phyloP scores from a whole-genome alignment of 2,888 invertebrate genomes.

The Xestia ashworthii region DNA sequence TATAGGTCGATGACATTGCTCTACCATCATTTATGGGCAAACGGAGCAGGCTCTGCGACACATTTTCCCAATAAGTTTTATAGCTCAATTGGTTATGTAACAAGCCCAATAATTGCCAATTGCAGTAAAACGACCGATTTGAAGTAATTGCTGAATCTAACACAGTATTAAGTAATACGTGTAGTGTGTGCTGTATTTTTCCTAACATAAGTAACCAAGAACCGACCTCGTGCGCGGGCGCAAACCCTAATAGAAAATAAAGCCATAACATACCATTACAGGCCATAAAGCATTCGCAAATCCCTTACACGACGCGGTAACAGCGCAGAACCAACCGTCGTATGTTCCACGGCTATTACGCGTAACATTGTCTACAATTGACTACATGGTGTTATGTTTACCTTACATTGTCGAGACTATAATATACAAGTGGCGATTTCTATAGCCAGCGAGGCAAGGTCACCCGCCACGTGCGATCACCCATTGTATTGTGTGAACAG shows the following conservation, averaged over 20 bases:
- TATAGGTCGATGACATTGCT: background rate
- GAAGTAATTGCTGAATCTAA: background rate
- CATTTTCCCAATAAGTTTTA: background rate
- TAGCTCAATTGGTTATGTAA: background rate
- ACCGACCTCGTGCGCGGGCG: slow-evolving; percentile 32
- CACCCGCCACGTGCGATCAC: slow-evolving; percentile 80
- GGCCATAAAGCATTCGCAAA: slow-evolving; percentile 58
- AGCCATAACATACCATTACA: slow-evolving; percentile 50
- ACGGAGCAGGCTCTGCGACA: background rate
- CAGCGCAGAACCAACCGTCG: slow-evolving; percentile 68
- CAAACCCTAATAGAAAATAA: slow-evolving; percentile 58
- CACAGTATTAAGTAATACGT: too few relatives aligned
- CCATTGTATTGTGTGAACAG: slow-evolving; percentile 73
- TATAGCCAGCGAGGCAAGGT: slow-evolving; percentile 78
- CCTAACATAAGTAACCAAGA: slow-evolving; percentile 5
- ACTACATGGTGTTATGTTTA: slow-evolving; percentile 73
- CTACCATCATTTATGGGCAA: background rate
- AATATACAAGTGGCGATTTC: slow-evolving; percentile 70
- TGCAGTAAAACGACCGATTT: background rate
- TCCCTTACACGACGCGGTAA: slow-evolving; percentile 59
- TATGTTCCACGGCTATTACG: slow-evolving; percentile 74
- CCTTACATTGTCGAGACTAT: slow-evolving; percentile 71
- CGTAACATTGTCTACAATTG: slow-evolving; percentile 77
- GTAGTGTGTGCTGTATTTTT: background rate
- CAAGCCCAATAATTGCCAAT: slow-evolving; percentile 2